A percentile compares a stretch with the other conserved stretches of the same genome.
These are phyloP conservation scores for Ceratosolen fusciceps DNA, from an alignment of 1,140 invertebrate genomes.

Conservation along the genomic window DNA sequence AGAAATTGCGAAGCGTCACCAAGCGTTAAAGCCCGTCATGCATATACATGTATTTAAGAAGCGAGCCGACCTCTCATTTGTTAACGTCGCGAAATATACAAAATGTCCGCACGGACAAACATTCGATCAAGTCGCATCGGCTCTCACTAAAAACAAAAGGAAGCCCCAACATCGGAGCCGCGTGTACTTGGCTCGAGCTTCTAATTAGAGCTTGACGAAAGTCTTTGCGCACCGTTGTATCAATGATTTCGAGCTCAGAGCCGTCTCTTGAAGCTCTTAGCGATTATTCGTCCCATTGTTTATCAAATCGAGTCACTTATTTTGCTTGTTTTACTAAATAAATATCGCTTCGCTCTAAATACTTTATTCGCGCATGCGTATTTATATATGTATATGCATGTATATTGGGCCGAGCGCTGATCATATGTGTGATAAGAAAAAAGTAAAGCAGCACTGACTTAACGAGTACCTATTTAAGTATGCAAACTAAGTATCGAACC, in stretches of 20 bases:
- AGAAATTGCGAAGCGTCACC: conserved; percentile 37
- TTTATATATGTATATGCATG: no score
- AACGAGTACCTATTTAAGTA: no score
- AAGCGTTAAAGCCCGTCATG: background rate
- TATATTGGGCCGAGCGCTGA: no score
- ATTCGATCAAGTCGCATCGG: background rate
- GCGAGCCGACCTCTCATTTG: conserved; percentile 17
- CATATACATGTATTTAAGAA: conserved; percentile 22
- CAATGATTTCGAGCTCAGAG: conserved; percentile 8
- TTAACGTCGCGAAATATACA: conserved; percentile 27
- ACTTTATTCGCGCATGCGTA: background rate
- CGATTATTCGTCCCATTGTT: conserved; percentile 11
- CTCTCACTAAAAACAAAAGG: no score
- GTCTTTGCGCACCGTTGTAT: background rate
- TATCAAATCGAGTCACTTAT: background rate
- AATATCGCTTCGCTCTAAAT: background rate
- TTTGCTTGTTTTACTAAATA: background rate
- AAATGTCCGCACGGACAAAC: conserved; percentile 11
- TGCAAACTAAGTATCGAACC: no score
- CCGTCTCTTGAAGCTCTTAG: background rate
- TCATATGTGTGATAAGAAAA: no score
- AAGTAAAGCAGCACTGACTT: no score
- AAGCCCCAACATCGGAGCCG: conserved; percentile 1
- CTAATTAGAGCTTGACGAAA: conserved; percentile 18
- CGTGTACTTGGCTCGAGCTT: conserved; percentile 1